Evolutionary conservation across 2,888 invertebrate genomes (phyloP).

Genomic region (Melinaea marsaeus): DNA sequence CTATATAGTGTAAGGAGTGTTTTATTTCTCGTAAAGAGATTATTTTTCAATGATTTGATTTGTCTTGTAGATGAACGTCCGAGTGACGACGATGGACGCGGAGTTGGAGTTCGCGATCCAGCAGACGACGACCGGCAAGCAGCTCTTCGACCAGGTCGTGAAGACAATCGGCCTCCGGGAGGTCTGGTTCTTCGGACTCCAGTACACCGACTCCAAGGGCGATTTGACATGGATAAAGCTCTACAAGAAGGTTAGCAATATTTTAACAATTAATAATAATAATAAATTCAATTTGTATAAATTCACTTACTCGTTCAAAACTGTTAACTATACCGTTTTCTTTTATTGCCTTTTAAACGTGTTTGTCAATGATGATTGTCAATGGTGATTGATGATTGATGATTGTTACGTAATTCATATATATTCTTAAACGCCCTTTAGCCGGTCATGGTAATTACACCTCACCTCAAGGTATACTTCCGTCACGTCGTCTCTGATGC

Average conservation of each 20-base stretch:
- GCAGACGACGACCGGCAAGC: conserved; percentile 99
- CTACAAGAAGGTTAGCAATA: conserved; percentile 95
- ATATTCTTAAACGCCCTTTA: no score
- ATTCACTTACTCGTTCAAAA: no score
- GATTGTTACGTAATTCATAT: neutral
- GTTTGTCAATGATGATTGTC: no score
- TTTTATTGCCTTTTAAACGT: no score
- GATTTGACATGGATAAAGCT: conserved; percentile 99
- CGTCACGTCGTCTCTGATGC: conserved; percentile 43
- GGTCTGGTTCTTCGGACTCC: conserved; percentile 99
- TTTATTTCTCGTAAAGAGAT: no score
- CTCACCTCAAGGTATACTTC: conserved; percentile 40
- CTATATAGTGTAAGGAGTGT: no score
- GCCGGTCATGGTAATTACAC: conserved; percentile 6
- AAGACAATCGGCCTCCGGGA: conserved; percentile 99
- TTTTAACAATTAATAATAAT: neutral
- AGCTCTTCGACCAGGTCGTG: conserved; percentile 99
- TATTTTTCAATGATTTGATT: no score
- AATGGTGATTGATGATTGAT: no score
- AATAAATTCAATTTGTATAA: neutral
- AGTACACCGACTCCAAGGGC: conserved; percentile 98
- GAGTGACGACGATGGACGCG: conserved; percentile 99
- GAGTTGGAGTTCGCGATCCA: conserved; percentile 99
- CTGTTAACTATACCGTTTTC: no score
- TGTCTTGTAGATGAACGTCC: conserved; percentile 92